Evolutionary conservation across 2,797 vertebrate genomes (phyloP).

Genomic region (Eleutherodactylus coqui): DNA sequence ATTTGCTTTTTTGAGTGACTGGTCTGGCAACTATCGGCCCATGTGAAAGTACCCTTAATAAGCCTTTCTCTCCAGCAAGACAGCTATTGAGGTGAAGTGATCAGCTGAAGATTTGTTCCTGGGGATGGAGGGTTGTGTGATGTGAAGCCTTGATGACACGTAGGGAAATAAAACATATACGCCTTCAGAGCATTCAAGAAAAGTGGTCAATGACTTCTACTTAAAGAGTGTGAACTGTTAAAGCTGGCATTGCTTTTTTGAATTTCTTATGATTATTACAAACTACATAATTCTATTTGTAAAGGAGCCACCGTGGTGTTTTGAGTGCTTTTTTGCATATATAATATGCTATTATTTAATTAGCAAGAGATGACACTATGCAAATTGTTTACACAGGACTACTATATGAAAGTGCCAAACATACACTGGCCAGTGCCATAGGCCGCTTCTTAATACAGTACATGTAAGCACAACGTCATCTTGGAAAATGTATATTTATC

Average conservation of each 20-base stretch:
- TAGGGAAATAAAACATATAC: conserved; percentile 3
- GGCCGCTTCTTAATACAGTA: conserved; percentile 46
- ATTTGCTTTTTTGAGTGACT: no score
- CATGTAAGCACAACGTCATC: conserved; percentile 49
- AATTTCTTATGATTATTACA: conserved; percentile 45
- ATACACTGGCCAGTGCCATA: neutral
- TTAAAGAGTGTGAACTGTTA: conserved; percentile 48
- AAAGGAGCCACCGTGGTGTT: conserved; percentile 11
- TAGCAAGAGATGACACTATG: conserved; percentile 9
- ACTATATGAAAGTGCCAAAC: conserved; percentile 28
- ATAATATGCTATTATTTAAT: conserved; percentile 31
- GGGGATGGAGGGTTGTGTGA: conserved; percentile 3
- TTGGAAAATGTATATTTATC: conserved; percentile 58
- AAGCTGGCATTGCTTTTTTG: conserved; percentile 16
- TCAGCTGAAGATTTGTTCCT: conserved; percentile 14
- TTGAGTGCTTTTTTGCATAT: conserved; percentile 49
- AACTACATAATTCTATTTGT: conserved; percentile 2
- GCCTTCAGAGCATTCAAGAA: conserved; percentile 10
- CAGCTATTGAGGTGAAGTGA: conserved; percentile 28
- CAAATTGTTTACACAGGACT: conserved; percentile 56
- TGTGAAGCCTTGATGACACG: conserved; percentile 32
- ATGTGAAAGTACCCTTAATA: no score
- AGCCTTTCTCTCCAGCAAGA: conserved; percentile 42
- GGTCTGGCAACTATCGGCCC: no score
- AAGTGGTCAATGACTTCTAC: conserved; percentile 20